phyloP scores from a whole-genome alignment of 2,888 invertebrate species.

The Drosophila diplacantha region DNA sequence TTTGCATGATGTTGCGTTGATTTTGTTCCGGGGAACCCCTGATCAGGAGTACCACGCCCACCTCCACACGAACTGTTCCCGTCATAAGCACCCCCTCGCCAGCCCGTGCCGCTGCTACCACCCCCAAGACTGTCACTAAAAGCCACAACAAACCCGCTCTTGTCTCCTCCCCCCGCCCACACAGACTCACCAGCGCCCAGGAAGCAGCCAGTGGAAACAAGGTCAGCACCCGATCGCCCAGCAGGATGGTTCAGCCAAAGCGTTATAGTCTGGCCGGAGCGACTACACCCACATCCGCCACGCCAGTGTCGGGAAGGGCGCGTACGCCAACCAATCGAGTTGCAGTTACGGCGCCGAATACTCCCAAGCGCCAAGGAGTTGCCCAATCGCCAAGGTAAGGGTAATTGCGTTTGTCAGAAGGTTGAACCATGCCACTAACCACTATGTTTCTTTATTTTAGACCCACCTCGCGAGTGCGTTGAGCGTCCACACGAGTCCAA shows the following conservation, averaged over 20 bases:
- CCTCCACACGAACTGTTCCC: conserved; percentile 29
- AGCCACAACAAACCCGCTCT: conserved; percentile 44
- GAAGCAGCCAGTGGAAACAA: conserved; percentile 65
- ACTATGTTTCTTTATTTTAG: conserved; percentile 49
- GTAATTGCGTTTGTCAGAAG: background rate
- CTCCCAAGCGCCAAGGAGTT: conserved; percentile 74
- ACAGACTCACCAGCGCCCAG: conserved; percentile 72
- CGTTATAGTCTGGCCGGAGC: conserved; percentile 72
- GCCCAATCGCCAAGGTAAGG: conserved; percentile 76
- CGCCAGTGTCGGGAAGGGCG: conserved; percentile 61
- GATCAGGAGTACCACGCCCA: conserved; percentile 53
- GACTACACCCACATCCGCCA: conserved; percentile 47
- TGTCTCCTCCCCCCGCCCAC: conserved; percentile 61
- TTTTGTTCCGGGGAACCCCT: conserved; percentile 11
- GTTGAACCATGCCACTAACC: no score
- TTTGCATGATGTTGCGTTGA: conserved; percentile 44
- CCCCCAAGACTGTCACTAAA: conserved; percentile 61
- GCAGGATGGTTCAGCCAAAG: conserved; percentile 77
- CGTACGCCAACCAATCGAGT: conserved; percentile 73
- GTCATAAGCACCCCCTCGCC: conserved; percentile 28
- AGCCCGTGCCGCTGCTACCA: conserved; percentile 27
- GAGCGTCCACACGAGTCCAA: conserved; percentile 34
- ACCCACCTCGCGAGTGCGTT: conserved; percentile 75
- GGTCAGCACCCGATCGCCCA: conserved; percentile 74
- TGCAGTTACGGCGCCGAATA: conserved; percentile 73